These are phyloP conservation scores for Acutogordius australiensis DNA, from an alignment of 2,888 invertebrate species.

Conservation along the genomic window DNA sequence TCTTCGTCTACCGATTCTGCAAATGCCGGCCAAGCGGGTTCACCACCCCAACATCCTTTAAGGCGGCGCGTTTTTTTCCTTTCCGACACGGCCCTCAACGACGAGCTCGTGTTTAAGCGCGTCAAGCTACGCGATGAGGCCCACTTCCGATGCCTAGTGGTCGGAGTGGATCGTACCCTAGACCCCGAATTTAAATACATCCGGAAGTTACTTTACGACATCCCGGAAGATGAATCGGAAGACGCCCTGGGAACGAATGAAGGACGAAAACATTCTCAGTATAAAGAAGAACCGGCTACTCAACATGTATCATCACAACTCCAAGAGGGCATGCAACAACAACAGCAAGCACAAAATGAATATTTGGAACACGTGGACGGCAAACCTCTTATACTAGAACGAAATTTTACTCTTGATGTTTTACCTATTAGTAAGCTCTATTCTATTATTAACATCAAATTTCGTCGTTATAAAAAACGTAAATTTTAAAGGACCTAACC, in stretches of 20 bases:
- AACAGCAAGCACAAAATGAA: too few relatives aligned
- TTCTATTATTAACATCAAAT: too few relatives aligned
- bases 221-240: too few relatives aligned
- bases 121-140: not conserved
- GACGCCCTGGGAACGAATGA: not conserved
- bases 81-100: not conserved
- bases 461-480: too few relatives aligned
- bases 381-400: not conserved
- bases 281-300: too few relatives aligned
- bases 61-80: not conserved
- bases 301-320: too few relatives aligned
- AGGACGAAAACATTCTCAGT: not conserved
- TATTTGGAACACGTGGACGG: not conserved
- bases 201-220: not conserved
- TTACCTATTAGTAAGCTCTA: not conserved
- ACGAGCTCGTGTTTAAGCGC: not conserved
- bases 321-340: too few relatives aligned
- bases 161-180: not conserved
- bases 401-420: not conserved
- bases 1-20: not conserved
- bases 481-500: too few relatives aligned
- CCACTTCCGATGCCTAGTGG: not conserved
- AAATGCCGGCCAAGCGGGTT: too few relatives aligned
- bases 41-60: too few relatives aligned
- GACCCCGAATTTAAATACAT: not conserved